Percentiles rank a stretch among this genome's conserved stretches.
Evolutionary conservation across 2,888 invertebrate species (phyloP).

Genomic region (Hypercompe scribonia): DNA sequence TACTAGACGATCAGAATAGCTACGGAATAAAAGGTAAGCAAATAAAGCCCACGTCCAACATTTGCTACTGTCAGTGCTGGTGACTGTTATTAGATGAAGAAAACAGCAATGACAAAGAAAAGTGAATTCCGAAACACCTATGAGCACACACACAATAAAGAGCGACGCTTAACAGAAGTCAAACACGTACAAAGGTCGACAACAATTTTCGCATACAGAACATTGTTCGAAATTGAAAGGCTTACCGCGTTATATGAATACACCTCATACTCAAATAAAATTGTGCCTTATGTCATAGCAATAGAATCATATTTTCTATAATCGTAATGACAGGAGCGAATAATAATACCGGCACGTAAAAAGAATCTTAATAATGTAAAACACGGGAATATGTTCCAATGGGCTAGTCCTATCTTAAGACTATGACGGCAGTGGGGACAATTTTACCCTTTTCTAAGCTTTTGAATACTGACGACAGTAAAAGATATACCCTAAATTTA

Average conservation of each 20-base stretch:
- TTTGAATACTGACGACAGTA: background rate
- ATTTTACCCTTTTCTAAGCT: constrained; percentile 3
- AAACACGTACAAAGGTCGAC: constrained; percentile 74
- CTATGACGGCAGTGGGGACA: constrained; percentile 22
- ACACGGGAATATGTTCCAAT: constrained; percentile 58
- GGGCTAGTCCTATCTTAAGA: constrained; percentile 53
- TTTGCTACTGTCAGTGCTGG: constrained; percentile 38
- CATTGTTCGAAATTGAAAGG: constrained; percentile 77
- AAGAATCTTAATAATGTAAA: constrained; percentile 72
- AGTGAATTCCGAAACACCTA: constrained; percentile 57
- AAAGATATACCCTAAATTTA: background rate
- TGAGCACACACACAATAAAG: constrained; percentile 53
- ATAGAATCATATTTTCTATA: constrained; percentile 37
- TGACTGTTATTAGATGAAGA: constrained; percentile 47
- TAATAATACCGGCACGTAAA: constrained; percentile 56
- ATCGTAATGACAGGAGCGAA: constrained; percentile 14
- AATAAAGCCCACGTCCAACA: constrained; percentile 28
- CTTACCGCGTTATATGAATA: constrained; percentile 64
- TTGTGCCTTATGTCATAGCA: constrained; percentile 38
- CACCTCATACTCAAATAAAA: constrained; percentile 36
- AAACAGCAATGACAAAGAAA: constrained; percentile 44
- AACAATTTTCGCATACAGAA: constrained; percentile 78
- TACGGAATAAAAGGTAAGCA: background rate
- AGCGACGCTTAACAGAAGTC: constrained; percentile 57
- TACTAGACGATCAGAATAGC: background rate